Evolutionary conservation across 2,113 vertebrate species (phyloP).

Genomic region (Aramus guarauna): DNA sequence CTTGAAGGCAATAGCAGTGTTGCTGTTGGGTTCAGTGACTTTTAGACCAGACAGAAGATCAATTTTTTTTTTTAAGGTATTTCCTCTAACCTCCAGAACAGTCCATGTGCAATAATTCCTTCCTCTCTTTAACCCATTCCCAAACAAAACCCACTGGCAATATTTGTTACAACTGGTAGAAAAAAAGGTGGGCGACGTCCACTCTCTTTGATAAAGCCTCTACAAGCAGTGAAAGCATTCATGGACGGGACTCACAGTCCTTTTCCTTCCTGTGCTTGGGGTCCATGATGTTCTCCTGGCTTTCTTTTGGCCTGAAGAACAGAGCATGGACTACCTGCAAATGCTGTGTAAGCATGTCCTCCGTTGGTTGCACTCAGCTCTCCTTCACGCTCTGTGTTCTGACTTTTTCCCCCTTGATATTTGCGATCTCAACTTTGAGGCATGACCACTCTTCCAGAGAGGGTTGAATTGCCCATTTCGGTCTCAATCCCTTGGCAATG

Average conservation of each 20-base stretch:
- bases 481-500: neutral
- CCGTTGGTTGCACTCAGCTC: neutral
- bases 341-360: accelerated
- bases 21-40: neutral
- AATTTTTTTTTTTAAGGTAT: neutral
- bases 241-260: neutral
- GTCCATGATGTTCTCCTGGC: accelerated
- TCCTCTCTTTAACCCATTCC: neutral
- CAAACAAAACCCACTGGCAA: neutral
- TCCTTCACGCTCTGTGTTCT: neutral
- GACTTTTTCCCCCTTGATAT: accelerated
- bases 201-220: too few relatives aligned
- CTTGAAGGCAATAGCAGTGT: neutral
- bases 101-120: neutral
- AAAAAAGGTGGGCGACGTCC: neutral
- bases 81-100: neutral
- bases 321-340: accelerated
- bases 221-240: neutral
- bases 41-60: neutral
- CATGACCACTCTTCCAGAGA: neutral
- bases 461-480: neutral
- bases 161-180: neutral
- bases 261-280: neutral
- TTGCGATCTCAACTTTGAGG: neutral
- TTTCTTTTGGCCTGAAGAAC: neutral